Conservation (phyloP, 2,797 vertebrate species). For the Ctenopoma kingsleyae region DNA sequence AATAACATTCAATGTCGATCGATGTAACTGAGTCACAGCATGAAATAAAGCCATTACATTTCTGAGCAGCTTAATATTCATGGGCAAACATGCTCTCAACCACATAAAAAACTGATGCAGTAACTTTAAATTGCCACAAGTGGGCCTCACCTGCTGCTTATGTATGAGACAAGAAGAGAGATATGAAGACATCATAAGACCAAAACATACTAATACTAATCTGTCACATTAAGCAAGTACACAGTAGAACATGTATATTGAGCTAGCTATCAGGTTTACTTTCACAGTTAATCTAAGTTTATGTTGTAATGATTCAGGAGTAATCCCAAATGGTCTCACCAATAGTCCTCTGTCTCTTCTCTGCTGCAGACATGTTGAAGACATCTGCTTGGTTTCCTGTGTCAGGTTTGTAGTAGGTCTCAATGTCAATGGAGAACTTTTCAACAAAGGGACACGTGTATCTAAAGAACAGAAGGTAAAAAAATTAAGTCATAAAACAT, state of each 20-base stretch:
- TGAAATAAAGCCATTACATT: constrained; percentile 26
- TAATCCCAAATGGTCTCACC: constrained; percentile 80
- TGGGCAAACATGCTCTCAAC: constrained; percentile 4
- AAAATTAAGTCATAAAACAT: constrained; percentile 5
- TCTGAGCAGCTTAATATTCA: constrained; percentile 25
- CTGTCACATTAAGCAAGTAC: background rate
- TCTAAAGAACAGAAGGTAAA: constrained; percentile 73
- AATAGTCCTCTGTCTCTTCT: constrained; percentile 91
- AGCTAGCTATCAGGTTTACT: background rate
- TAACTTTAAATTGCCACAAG: constrained; percentile 55
- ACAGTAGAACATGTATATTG: background rate
- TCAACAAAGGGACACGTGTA: constrained; percentile 99
- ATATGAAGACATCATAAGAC: background rate
- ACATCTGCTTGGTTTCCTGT: constrained; percentile 92
- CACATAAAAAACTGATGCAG: constrained; percentile 38
- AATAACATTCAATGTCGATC: constrained; percentile 18
- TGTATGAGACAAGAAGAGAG: background rate
- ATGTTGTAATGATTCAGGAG: background rate
- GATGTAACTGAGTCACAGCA: constrained; percentile 39
- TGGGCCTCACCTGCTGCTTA: constrained; percentile 48
- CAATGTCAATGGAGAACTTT: constrained; percentile 99
- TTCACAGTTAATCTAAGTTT: background rate
- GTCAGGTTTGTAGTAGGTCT: constrained; percentile 96
- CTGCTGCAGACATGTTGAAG: constrained; percentile 92
- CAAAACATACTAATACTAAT: background rate